Evolutionary conservation across 2,888 invertebrate species (phyloP), one percentile per base, ranked within the genome.

Genomic region (Dichetophora obliterata): DNA sequence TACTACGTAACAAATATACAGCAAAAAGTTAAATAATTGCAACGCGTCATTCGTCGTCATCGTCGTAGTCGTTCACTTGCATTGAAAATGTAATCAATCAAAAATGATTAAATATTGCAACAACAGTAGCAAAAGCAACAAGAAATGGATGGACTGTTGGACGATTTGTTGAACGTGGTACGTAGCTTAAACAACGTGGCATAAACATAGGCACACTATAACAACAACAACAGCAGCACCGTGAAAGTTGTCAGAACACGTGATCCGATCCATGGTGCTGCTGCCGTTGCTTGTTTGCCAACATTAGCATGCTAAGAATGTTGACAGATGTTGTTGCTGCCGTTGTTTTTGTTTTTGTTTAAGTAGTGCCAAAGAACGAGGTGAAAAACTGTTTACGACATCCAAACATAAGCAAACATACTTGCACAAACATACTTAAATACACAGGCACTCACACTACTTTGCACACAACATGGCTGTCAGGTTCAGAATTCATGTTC

Each of bases 261-360:
- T 63, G 63, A 63, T 24, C 27, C 61, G 9, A 16, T 5, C 31
- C 31, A 31, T 34, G 65, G 19, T 37, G 54, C 16, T 54, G 54
- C n/a, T 54, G 5, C 16, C n/a, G 54, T 16, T 54, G 19, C 54
- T 54, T 22, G 19, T 54, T 27, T 27, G 52, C 14, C 24, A 50
- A 48, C 68, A 50, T 69, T 69, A 69, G 27, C 68, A 69, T 69
- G 48, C 68, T 50, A 69, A 50, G 34, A 50, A 69, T 69, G 68
- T 50, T 27, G 52, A 69, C 52, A 69, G 68, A 50, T 69, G 50
- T 48, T 69, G 50, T 5, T 27, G 61, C 11, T 59, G 59, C 24
- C 24, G 24, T 9, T n/a, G 19, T 37, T 37, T 37, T 65, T 65
- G 37, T n/a, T 63, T 5, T 11, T 16, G 37, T 65, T 16, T 14